Evolutionary conservation across 2,113 vertebrate species (phyloP).

Genomic region (Rhea americana): DNA sequence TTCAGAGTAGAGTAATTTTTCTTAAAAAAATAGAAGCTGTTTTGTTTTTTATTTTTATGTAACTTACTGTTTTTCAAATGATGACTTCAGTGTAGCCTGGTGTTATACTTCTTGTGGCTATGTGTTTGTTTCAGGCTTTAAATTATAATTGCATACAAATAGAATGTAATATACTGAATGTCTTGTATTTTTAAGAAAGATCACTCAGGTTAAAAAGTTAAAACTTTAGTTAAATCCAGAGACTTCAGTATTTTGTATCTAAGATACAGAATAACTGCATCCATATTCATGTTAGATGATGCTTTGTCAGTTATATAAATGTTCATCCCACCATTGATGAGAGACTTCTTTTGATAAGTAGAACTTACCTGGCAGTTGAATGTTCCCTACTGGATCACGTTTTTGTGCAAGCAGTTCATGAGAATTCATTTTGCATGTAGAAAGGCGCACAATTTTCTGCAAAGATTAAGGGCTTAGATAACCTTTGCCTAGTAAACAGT

Average conservation of each 20-base stretch:
- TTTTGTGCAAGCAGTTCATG: background rate
- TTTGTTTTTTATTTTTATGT: constrained; percentile 12
- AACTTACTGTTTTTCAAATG: background rate
- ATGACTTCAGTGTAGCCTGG: constrained; percentile 25
- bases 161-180: constrained; percentile 61
- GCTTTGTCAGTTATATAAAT: background rate
- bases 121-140: constrained; percentile 12
- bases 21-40: background rate
- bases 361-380: background rate
- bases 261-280: background rate
- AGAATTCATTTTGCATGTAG: background rate
- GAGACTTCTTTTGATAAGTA: background rate
- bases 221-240: background rate
- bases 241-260: background rate
- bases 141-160: constrained; percentile 31
- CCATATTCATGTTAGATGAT: constrained; percentile 29
- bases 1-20: constrained; percentile 2
- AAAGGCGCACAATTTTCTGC: background rate
- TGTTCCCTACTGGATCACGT: background rate
- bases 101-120: background rate
- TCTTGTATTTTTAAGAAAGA: constrained; percentile 58
- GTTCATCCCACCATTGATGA: background rate
- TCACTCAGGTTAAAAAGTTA: constrained; percentile 49
- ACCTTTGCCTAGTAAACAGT: background rate
- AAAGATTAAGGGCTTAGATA: background rate